Percentiles rank a stretch among this genome's conserved stretches.
These are phyloP conservation scores for Mesoligia furuncula DNA, from an alignment of 2,888 invertebrate genomes.

Conservation along the genomic window DNA sequence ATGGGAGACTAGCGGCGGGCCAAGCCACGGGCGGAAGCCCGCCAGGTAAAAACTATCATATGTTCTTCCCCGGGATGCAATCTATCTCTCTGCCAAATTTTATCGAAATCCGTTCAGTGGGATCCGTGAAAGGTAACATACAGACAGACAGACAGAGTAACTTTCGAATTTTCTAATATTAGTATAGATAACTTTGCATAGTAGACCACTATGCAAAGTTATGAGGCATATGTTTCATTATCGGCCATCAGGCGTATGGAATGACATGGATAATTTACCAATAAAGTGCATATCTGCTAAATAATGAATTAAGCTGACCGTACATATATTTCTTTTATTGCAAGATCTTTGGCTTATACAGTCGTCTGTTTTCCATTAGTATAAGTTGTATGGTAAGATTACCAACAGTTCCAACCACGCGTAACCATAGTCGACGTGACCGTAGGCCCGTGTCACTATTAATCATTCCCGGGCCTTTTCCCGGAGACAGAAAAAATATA, in stretches of 20 bases:
- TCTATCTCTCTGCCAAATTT: too few species aligned
- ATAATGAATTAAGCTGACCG: neutral
- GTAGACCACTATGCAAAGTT: neutral
- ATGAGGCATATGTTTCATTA: neutral
- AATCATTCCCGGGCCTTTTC: slow-evolving; percentile 67
- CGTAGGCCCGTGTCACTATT: slow-evolving; percentile 62
- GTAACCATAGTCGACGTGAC: slow-evolving; percentile 68
- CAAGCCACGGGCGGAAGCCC: too few species aligned
- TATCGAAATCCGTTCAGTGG: too few species aligned
- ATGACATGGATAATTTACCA: neutral
- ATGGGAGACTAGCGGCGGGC: neutral
- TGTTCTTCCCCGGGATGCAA: too few species aligned
- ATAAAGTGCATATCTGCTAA: neutral
- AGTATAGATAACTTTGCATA: too few species aligned
- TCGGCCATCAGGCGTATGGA: neutral
- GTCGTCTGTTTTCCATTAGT: slow-evolving; percentile 42
- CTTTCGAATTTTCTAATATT: too few species aligned
- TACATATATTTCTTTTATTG: slow-evolving; percentile 8
- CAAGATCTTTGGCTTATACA: slow-evolving; percentile 11
- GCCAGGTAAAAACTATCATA: too few species aligned
- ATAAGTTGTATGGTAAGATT: slow-evolving; percentile 58
- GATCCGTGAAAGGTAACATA: too few species aligned
- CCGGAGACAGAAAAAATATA: slow-evolving; percentile 58
- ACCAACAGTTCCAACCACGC: slow-evolving; percentile 61
- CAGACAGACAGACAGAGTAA: too few species aligned